Base-by-base conservation (phyloP, 2,888 invertebrate genomes). In the Nebria salina region DNA sequence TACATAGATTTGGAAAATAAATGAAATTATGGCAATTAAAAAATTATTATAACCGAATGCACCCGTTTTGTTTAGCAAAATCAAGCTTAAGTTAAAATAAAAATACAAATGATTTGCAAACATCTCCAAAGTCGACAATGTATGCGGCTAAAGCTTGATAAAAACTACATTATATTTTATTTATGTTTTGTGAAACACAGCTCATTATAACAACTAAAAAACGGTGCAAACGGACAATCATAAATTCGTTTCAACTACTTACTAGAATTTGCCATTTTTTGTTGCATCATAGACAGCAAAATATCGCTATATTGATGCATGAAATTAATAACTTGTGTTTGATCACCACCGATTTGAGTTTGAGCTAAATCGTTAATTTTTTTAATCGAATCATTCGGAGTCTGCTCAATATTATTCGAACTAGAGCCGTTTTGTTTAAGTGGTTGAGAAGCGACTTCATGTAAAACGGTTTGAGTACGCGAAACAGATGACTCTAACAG, bases 271-370 rank as follows among this genome's bases (percentile, higher is more conserved):
- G 87, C 87, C 87, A 92, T 92, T 85, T 91, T 90, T 85, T 93
- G 92, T 85, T 93, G 92, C 87, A 93, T 91, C 89, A 93, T 90
- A 78, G 89, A 91, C 77, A 92, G 86, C 70, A 93, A 87, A 85
- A 92, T 89, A 83, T 93, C 92, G 11, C 92, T 91, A 86, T 92
- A 93, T 85, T 92, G 92, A 84, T 93, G 91, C 90, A 93, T 91
- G 87, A 92, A 90, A 78, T 90, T 90, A 76, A 91, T 90, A 78
- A 92, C 89, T 78, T 90, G 90, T 78, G 90, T 89, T 81, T 90
- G 90, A 84, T 90, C 90, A 82, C 87, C 89, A 15, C 88, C 88
- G 0, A 85, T 83, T 26, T 84, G 82, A 5, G 87, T 87, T 81
- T 87, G 87, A 15, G 87, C 86, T 81, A 89, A 83, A 84, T 89